Base-by-base conservation (phyloP, 53 echinoderm and acorn worm genomes). In the Hippasteria phrygiana region DNA sequence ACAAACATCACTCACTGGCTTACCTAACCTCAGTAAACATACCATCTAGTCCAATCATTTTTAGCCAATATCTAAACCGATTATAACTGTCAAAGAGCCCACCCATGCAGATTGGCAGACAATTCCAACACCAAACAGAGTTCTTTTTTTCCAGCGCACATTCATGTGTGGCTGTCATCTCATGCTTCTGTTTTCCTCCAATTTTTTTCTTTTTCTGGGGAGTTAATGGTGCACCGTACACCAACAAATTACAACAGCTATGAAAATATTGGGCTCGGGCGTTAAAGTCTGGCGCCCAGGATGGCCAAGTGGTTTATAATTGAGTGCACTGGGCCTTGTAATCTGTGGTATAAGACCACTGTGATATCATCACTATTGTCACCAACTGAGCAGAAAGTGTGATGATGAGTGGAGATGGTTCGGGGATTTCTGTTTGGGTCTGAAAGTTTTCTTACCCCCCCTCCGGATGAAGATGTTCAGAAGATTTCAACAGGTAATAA, bases 161-260 rank as follows among this genome's bases (percentile, higher is more conserved):
- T 50, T 76, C 14, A 53, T 27, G 53, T 32, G 4, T 50, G 51
- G 22, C 32, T 29, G 13, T 47, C 59, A 59, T 3, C 59, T 59
- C 59, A 37, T 22, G 59, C 18, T 20, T 55, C 22, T 59, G 26
- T 59, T 59, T 59, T 24, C 59, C 56, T 4, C 26, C 73, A 41
- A 17, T 76, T 29, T 50, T 40, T 76, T 47, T 76, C 34, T 47
- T 76, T 50, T 50, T 43, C 50, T 33, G 51, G 50, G 18, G 47
- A 24, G 41, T 10, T 48, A 43, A 51, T 1, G 59, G 59, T 59
- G 59, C 40, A 33, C 37, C 81, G 20, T 43, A 81, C 81, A 81
- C 81, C 65, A 81, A 81, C 81, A 81, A 72, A 72, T 81, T 66
- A 81, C 66, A 65, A 34, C 81, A 81, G 81, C 81, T 81, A 81